Base-by-base conservation (phyloP, 2,888 invertebrate genomes). In the Acanthococcus lagerstroemiae region DNA sequence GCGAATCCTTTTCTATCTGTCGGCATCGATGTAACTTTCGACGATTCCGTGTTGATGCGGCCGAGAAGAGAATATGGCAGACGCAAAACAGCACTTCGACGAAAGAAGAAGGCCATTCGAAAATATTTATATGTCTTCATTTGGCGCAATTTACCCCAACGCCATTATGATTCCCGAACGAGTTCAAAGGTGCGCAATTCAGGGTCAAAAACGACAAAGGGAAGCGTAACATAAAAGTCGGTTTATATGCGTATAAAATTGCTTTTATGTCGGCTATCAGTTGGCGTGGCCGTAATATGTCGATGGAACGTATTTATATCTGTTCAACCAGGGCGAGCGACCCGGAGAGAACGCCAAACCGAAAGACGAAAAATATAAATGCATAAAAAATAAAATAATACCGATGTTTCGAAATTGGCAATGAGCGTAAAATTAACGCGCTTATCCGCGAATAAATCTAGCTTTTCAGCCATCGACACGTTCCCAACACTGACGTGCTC, bases 161-260 rank as follows among this genome's bases (percentile, higher is more conserved):
- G 27, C 25, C 30, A 19, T 19, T n/a, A 25, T 58, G 58, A 58
- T 58, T 58, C 58, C 44, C 37, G 25, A 58, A 58, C 58, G 45
- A 58, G 46, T 58, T 58, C 46, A 58, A 46, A 58, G 58, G 58
- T 58, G 58, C 25, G 58, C 45, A 58, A 44, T 58, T 58, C 45
- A 58, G 25, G 58, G 58, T 30, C 30, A 15, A 58, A 57, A 25
- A 58, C 58, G 58, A 58, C 58, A 58, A 58, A 58, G 58, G 46
- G 58, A 58, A 58, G 58, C 58, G 58, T 58, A 58, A 17, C 58
- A 46, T 58, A 44, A 58, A 58, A 58, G 46, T 58, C 17, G 25
- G 45, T 58, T 58, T 58, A 58, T 58, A 45, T 58, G 45, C 58
- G 58, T 58, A 45, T 58, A 25, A 46, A 58, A 58, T 58, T 25